Evolutionary conservation across 2,113 vertebrate species (phyloP).

Genomic region (Kryptolebias marmoratus): DNA sequence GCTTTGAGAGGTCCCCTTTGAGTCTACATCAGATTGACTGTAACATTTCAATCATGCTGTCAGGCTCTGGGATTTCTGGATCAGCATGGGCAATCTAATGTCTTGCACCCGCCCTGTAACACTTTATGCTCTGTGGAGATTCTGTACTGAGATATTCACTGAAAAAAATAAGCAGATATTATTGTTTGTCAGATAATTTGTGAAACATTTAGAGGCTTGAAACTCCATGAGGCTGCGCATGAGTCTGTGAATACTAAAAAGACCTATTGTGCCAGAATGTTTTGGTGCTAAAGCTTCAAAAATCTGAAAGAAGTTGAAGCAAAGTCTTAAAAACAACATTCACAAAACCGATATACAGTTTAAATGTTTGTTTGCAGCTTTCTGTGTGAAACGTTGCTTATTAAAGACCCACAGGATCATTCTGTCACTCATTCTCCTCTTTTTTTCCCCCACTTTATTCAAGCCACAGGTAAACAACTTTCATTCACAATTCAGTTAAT

Average conservation of each 20-base stretch:
- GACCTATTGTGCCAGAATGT: background rate
- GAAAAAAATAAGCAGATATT: slow-evolving; percentile 4
- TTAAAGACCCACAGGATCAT: background rate
- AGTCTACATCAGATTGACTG: slow-evolving; percentile 1
- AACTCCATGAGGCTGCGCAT: background rate
- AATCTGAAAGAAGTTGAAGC: background rate
- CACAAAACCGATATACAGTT: background rate
- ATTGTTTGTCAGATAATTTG: background rate
- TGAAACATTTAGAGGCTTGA: slow-evolving; percentile 1
- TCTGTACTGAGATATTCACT: slow-evolving; percentile 1
- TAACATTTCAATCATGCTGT: slow-evolving; percentile 37
- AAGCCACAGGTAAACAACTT: background rate
- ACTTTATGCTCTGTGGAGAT: background rate
- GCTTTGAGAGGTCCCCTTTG: slow-evolving; percentile 1
- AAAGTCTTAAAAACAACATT: background rate
- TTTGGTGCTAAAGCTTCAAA: slow-evolving; percentile 1
- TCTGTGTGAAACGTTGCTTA: background rate
- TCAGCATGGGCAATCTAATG: slow-evolving; percentile 18
- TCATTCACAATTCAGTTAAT: slow-evolving; percentile 16
- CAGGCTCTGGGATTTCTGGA: slow-evolving; percentile 21
- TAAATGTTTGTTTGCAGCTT: background rate
- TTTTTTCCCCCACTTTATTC: background rate
- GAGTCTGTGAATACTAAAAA: slow-evolving; percentile 4
- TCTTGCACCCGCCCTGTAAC: slow-evolving; percentile 20
- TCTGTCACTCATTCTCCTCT: background rate